Percentiles rank a stretch among this genome's conserved stretches.
Evolutionary conservation across 1,140 invertebrate genomes (phyloP).

Genomic region (Dreissena rostriformis): DNA sequence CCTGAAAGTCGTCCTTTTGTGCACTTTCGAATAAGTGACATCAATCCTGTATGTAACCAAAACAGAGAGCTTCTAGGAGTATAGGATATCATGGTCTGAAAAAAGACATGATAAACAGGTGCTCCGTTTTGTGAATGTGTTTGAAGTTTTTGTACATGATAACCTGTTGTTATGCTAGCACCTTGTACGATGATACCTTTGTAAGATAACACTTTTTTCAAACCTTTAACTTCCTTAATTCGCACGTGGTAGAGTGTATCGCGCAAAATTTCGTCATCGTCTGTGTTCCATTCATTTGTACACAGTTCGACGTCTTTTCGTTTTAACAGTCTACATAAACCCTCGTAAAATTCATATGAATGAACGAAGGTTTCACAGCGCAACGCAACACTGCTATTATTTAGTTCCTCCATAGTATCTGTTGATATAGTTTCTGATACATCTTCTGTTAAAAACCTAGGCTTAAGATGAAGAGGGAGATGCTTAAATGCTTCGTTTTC

Average conservation of each 20-base stretch:
- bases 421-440: slow-evolving; percentile 8
- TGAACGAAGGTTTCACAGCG: slow-evolving; percentile 5
- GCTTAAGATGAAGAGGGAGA: slow-evolving; percentile 16
- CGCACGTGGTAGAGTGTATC: neutral
- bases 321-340: slow-evolving; percentile 8
- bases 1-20: neutral
- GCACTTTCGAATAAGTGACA: neutral
- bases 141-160: slow-evolving; percentile 5
- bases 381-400: neutral
- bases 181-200: neutral
- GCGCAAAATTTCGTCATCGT: slow-evolving; percentile 2
- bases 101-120: slow-evolving; percentile 2
- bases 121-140: neutral
- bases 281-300: neutral
- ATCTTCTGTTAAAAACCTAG: slow-evolving; percentile 17
- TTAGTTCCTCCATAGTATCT: neutral
- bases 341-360: slow-evolving; percentile 10
- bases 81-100: neutral
- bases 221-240: neutral
- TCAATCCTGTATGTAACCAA: neutral
- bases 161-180: slow-evolving; percentile 3
- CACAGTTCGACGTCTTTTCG: neutral
- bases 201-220: slow-evolving; percentile 8
- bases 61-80: neutral
- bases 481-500: neutral